Conservation (phyloP, 2,888 invertebrate genomes). For the Nephrotoma appendiculata region DNA sequence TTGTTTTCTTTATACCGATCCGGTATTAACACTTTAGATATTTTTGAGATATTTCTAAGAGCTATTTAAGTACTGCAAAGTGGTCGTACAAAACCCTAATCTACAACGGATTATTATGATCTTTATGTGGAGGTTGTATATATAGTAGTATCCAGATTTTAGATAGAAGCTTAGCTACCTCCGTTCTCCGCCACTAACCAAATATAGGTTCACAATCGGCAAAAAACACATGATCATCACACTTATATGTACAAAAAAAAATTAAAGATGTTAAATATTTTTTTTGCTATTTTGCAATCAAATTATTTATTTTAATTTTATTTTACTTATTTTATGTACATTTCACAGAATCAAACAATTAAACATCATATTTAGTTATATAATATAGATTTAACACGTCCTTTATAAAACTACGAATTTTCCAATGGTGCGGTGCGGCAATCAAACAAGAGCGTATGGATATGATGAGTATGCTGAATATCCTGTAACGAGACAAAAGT, state of each 20-base stretch:
- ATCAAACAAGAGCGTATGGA: background rate
- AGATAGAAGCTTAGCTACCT: too few species aligned
- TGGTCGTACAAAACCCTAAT: too few species aligned
- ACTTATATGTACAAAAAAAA: background rate
- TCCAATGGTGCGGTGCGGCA: background rate
- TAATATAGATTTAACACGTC: background rate
- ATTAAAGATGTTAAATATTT: background rate
- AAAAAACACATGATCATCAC: background rate
- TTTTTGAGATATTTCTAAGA: too few species aligned
- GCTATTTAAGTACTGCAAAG: too few species aligned
- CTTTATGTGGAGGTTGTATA: too few species aligned
- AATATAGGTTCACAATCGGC: background rate
- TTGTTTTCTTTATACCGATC: too few species aligned
- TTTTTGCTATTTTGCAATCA: background rate
- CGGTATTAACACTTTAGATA: too few species aligned
- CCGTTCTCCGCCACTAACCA: background rate
- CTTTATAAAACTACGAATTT: background rate
- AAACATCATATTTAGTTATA: background rate
- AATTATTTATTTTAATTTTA: background rate
- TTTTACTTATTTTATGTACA: conserved; percentile 1
- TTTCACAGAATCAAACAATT: background rate
- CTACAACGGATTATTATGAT: too few species aligned
- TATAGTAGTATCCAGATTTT: too few species aligned
- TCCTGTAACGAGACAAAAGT: background rate
- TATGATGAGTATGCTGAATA: background rate